Evolutionary conservation across 2,888 invertebrate species (phyloP).

Genomic region (Drymonia ruficornis): DNA sequence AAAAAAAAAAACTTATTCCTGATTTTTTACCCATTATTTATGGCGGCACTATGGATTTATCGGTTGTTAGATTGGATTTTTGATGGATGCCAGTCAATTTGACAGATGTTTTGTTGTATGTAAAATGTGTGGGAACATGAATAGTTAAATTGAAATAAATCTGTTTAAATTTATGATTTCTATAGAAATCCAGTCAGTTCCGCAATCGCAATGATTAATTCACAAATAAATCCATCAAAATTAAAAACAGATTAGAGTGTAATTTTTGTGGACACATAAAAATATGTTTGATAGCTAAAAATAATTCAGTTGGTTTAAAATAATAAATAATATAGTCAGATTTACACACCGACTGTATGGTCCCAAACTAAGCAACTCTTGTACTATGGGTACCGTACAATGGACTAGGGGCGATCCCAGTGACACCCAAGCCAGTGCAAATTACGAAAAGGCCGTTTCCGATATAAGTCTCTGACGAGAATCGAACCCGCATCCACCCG

Average conservation of each 20-base stretch:
- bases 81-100: constrained; percentile 62
- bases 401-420: too few relatives aligned
- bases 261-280: neutral
- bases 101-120: constrained; percentile 29
- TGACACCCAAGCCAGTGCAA: too few relatives aligned
- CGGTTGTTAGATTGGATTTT: constrained; percentile 59
- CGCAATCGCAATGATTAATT: constrained; percentile 10
- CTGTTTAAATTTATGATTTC: constrained; percentile 9
- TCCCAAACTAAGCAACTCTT: too few relatives aligned
- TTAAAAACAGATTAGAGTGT: constrained; percentile 14
- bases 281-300: neutral
- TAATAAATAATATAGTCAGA: too few relatives aligned
- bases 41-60: constrained; percentile 31
- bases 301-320: too few relatives aligned
- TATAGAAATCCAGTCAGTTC: constrained; percentile 22
- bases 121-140: constrained; percentile 25
- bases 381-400: too few relatives aligned
- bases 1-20: neutral
- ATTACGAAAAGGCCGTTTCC: too few relatives aligned
- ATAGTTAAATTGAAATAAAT: constrained; percentile 33
- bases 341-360: too few relatives aligned
- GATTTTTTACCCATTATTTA: constrained; percentile 27
- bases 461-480: too few relatives aligned
- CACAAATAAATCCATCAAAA: constrained; percentile 31
- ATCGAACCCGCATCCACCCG: too few relatives aligned